Base-by-base conservation (phyloP, 2,113 vertebrate species). In the Gobiocypris rarus region DNA sequence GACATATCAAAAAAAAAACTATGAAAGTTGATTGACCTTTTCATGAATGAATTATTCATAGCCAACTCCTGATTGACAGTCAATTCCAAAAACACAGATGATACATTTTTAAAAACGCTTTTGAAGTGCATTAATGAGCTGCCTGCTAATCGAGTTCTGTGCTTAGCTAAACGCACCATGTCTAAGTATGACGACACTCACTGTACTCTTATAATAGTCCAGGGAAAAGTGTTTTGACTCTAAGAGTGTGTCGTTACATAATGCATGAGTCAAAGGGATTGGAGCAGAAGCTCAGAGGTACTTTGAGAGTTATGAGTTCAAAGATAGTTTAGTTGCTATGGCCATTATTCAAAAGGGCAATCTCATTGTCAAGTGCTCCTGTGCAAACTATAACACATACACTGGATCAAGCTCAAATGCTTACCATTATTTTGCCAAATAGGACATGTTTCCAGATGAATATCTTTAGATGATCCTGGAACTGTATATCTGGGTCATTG, bases 221-320 rank as follows among this genome's bases (percentile, higher is more conserved):
- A 24, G 38, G 38, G 56, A 61, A 31, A 54, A 31, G 74, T 75
- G 75, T 73, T 73, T 73, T 73, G 69, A 73, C 69, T 73, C 69
- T 14, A 24, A 45, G 69, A 58, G 75, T 26, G 54, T 24, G 5
- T 19, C 3, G 22, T 78, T 78, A 45, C 75, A 77, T 77, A 59
- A 59, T 77, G 28, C 38, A 77, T 77, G 31, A 59, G 19, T 77
- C 54, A 59, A 77, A 77, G 28, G 34, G 28, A 38, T 43, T 26
- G 19, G 19, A 77, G 34, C 54, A 41, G 22, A 59, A 41, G 34
- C 54, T 41, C 54, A 43, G 54, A 59, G 75, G 31, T 43, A n/a
- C 75, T 76, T 56, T 76, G 75, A 77, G 52, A 59, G 54, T 77
- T 41, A 77, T 3, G 54, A 38, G 73, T 19, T 52, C 73, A 41